Base-by-base conservation (phyloP, 2,797 vertebrate genomes). In the Gadopsis marmoratus region DNA sequence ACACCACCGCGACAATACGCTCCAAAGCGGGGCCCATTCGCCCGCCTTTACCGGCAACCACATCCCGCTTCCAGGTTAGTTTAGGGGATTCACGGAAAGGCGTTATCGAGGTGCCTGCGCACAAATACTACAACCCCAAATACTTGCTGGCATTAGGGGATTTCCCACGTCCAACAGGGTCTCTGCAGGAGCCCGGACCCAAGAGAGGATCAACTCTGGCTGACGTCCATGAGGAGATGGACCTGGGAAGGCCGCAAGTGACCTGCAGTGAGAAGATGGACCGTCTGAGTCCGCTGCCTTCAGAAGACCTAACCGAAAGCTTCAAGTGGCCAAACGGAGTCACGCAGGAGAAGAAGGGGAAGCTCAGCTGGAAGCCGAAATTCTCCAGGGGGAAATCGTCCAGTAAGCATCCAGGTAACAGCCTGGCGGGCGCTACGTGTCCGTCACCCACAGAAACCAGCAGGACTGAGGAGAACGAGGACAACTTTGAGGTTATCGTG, bases 41-140 rank as follows among this genome's bases (percentile, higher is more conserved):
- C 0, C 91, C 90, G 0, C 53, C 78, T 0, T 1, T 86, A 3
- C 73, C 89, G 0, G 87, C 86, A 31, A 83, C 89, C 66, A 94
- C 94, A 0, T 95, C 95, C 16, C 95, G 95, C 62, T 96, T 96
- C 82, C 94, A 95, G 86, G 93, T 95, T 9, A 93, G 64, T 50
- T 81, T 95, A 2, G 94, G 94, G 26, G 92, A 94, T 13, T 61
- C 87, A 1, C 78, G 45, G 2, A 89, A 87, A 1, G 56, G n/a
- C 0, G 23, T 64, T 21, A 82, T 93, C 53, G 82, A 93, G 79
- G 96, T 97, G 0, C 97, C 97, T 16, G 96, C 96, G 0, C 96
- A 97, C 82, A 99, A 98, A 84, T 95, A 96, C 71, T 93, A 99
- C 94, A 99, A 98, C 79, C 98, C 98, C 58, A 99, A 98, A 87